Conservation (phyloP, 2,113 vertebrate species). For the Ciconia maguari region DNA sequence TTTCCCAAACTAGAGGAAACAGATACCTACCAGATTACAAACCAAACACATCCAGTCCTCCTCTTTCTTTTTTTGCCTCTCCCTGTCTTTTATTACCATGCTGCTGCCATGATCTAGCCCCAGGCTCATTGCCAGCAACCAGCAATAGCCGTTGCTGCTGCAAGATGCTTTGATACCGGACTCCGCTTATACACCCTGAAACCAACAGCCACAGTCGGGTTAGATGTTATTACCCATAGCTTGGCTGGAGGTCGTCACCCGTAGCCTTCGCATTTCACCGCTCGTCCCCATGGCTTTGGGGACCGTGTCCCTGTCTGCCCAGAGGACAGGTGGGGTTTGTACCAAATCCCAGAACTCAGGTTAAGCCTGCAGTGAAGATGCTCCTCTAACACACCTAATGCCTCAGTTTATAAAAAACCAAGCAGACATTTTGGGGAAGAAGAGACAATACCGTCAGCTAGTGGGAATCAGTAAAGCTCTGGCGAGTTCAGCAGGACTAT, state of each 20-base stretch:
- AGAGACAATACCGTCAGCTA: neutral
- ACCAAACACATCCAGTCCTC: neutral
- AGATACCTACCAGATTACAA: neutral
- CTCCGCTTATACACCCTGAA: neutral
- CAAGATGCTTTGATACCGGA: neutral
- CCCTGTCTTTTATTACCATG: neutral
- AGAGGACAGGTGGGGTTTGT: neutral
- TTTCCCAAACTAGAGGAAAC: neutral
- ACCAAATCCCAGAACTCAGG: neutral
- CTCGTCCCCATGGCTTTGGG: neutral
- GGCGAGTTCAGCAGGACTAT: neutral
- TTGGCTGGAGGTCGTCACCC: neutral
- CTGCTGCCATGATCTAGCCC: neutral
- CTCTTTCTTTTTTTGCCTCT: neutral
- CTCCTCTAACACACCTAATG: neutral
- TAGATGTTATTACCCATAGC: neutral
- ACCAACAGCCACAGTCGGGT: neutral
- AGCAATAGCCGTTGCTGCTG: neutral
- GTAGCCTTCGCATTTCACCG: accelerated
- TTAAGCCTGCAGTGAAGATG: neutral
- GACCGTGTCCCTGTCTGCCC: neutral
- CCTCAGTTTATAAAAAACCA: neutral
- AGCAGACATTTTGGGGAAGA: neutral
- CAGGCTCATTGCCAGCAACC: neutral
- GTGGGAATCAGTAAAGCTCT: neutral